Evolutionary conservation across 2,797 vertebrate genomes (phyloP).

Genomic region (Thaleichthys pacificus): DNA sequence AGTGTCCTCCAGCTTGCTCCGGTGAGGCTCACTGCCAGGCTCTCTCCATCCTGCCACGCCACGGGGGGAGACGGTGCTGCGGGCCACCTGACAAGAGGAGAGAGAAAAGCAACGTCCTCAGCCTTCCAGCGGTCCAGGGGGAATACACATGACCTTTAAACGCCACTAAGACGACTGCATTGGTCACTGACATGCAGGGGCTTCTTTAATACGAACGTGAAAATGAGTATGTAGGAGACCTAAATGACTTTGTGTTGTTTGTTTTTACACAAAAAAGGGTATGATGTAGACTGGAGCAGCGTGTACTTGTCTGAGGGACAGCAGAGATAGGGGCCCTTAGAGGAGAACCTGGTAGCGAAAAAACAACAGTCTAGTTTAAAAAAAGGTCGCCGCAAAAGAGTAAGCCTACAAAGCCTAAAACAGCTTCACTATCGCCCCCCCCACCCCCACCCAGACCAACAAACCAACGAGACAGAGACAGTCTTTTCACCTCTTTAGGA

Average conservation of each 20-base stretch:
- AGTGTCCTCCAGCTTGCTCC: constrained; percentile 27
- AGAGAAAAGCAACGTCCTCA: constrained; percentile 42
- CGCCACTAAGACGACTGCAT: constrained; percentile 7
- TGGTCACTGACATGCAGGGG: not conserved
- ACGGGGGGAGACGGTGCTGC: constrained; percentile 39
- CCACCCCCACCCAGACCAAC: constrained; percentile 23
- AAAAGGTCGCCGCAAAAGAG: no score
- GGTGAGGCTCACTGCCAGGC: constrained; percentile 16
- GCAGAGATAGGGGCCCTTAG: constrained; percentile 14
- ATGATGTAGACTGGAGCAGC: no score
- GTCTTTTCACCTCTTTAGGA: constrained; percentile 37
- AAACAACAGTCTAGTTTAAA: constrained; percentile 18
- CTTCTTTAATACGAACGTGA: not conserved
- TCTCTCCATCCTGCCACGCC: constrained; percentile 41
- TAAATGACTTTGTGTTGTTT: no score
- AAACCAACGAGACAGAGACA: constrained; percentile 40
- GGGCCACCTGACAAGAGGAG: constrained; percentile 50
- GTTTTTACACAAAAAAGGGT: no score
- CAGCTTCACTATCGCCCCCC: not conserved
- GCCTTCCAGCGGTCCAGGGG: constrained; percentile 34
- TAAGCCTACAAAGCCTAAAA: no score
- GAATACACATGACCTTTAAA: constrained; percentile 41
- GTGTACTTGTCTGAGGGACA: constrained; percentile 1
- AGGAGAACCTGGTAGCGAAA: constrained; percentile 29
- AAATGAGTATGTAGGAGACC: no score